Base-by-base conservation (phyloP, 2,888 invertebrate genomes). In the Leuctra nigra region DNA sequence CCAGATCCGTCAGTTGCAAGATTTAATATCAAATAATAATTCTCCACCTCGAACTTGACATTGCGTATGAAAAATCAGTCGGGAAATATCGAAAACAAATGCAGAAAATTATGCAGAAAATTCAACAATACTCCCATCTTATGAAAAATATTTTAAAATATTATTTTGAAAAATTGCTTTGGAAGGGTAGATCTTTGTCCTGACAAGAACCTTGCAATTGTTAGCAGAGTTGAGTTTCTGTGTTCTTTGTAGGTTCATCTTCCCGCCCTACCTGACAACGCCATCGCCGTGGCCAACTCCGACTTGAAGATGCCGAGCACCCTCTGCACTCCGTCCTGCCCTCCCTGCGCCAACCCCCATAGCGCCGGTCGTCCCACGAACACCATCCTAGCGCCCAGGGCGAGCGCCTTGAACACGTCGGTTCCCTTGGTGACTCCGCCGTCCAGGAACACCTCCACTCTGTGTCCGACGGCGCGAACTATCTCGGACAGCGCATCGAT, bases 361-460 rank as follows among this genome's bases (percentile, higher is more conserved):
- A 94, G 66, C 24, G 87, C 82, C 0, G 94, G 91, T 54, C 94
- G 79, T 0, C 93, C 95, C 23, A 93, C 75, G 68, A 94, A 94
- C 1, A 87, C 93, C 82, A 89, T 87, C 75, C 80, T 84, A 1
- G 96, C 96, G 11, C 96, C 96, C 20, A 96, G 75, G 1, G 92
- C 91, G 41, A 96, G 66, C 0, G 94, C 94, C 74, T 94, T 96
- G 63, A 92, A 86, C 11, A 94, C 83, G 71, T 96, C 94, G 3
- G 86, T 86, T 14, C 94, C 95, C 63, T 84, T 82, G 16, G 80
- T 77, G 1, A 95, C 77, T 1, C 95, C 95, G 11, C 94, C 92
- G 68, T 95, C 95, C 66, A 95, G 68, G 72, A 89, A 94, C 6
- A 95, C 78, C 65, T 91, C 87, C 16, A 86, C 74, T 66, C 80